A percentile compares a stretch with the other conserved stretches of the same genome.
Evolutionary conservation across 2,797 vertebrate genomes (phyloP).

Genomic region (Miichthys miiuy): DNA sequence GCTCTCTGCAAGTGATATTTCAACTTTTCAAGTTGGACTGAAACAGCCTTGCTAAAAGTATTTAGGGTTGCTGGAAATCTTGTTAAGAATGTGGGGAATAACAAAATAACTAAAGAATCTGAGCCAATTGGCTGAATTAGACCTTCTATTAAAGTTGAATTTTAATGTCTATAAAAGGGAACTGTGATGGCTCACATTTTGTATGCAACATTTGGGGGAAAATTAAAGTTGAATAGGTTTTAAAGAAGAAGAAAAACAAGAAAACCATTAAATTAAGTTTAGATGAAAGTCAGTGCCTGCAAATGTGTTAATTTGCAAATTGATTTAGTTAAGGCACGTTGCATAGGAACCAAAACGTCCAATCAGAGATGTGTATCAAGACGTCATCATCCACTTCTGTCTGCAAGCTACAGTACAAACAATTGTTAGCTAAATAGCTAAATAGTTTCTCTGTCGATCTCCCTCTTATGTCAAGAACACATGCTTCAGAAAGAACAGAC

Average conservation of each 20-base stretch:
- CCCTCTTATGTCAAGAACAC: constrained; percentile 36
- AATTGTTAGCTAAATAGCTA: neutral
- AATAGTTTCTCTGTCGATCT: constrained; percentile 12
- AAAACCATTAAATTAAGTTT: neutral
- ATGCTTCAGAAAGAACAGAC: constrained; percentile 42
- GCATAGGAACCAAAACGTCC: neutral
- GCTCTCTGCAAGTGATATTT: constrained; percentile 60
- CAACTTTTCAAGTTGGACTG: constrained; percentile 48
- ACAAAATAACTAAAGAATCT: constrained; percentile 68
- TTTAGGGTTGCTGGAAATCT: constrained; percentile 59
- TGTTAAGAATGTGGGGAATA: constrained; percentile 66
- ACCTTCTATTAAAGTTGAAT: constrained; percentile 36
- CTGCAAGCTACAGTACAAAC: constrained; percentile 1
- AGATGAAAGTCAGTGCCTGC: neutral
- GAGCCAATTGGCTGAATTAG: constrained; percentile 38
- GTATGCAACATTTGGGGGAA: constrained; percentile 13
- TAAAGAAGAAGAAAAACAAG: neutral
- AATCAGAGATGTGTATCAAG: neutral
- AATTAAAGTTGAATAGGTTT: neutral
- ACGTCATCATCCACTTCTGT: neutral
- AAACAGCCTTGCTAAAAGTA: constrained; percentile 48
- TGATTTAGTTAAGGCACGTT: neutral
- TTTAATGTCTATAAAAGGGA: constrained; percentile 40
- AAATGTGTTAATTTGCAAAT: neutral
- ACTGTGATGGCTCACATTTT: constrained; percentile 10